Percentiles rank a stretch among this genome's conserved stretches.
Conservation (phyloP, 2,797 vertebrate species). For the Chrosomus eos region DNA sequence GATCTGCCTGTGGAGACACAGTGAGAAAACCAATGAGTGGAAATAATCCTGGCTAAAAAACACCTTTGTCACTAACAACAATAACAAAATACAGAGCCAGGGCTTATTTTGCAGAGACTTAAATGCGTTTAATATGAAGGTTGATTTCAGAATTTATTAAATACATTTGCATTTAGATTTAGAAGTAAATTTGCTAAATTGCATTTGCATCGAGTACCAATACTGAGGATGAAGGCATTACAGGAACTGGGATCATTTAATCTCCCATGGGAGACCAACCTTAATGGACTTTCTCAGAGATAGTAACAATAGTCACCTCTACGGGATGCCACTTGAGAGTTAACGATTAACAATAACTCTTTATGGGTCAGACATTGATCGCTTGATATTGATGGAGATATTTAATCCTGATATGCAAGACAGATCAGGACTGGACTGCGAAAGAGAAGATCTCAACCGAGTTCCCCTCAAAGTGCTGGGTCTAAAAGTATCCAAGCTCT, state of each 20-base stretch:
- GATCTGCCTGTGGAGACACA: slow-evolving; percentile 86
- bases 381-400: slow-evolving; percentile 49
- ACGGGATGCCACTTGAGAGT: slow-evolving; percentile 61
- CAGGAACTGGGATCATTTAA: slow-evolving; percentile 59
- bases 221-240: slow-evolving; percentile 56
- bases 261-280: slow-evolving; percentile 31
- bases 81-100: slow-evolving; percentile 13
- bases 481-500: slow-evolving; percentile 38
- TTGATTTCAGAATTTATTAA: background rate
- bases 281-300: slow-evolving; percentile 59
- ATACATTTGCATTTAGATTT: slow-evolving; percentile 18
- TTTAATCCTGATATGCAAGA: slow-evolving; percentile 45
- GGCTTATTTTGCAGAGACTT: background rate
- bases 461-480: slow-evolving; percentile 36
- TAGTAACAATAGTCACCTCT: slow-evolving; percentile 63
- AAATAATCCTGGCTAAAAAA: slow-evolving; percentile 48
- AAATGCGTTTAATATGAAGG: background rate
- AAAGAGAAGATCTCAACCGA: slow-evolving; percentile 38
- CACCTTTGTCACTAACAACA: slow-evolving; percentile 37
- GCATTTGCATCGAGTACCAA: background rate
- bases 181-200: background rate
- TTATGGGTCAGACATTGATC: slow-evolving; percentile 60
- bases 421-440: slow-evolving; percentile 20
- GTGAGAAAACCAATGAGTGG: slow-evolving; percentile 38
- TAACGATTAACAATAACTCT: slow-evolving; percentile 62